Evolutionary conservation across 2,797 vertebrate species (phyloP).

Genomic region (Nyctibius grandis): DNA sequence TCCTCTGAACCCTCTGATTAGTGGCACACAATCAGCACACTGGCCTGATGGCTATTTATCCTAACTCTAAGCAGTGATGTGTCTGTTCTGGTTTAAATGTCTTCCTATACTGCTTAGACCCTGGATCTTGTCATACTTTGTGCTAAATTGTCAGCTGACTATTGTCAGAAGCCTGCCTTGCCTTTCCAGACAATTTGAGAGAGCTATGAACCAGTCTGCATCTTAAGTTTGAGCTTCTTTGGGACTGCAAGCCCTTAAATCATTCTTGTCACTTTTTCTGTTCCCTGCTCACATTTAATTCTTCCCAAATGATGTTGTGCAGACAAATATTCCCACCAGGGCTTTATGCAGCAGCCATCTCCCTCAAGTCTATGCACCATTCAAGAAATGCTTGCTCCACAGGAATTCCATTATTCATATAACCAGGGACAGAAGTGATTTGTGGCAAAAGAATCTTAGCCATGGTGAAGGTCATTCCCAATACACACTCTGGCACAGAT

Average conservation of each 20-base stretch:
- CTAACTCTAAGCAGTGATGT: background rate
- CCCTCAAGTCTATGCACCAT: background rate
- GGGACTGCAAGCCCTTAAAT: background rate
- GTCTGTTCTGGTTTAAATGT: background rate
- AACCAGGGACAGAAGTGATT: background rate
- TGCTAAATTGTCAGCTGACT: background rate
- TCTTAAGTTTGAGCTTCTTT: background rate
- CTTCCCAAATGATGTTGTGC: background rate
- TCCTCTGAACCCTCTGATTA: background rate
- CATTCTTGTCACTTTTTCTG: background rate
- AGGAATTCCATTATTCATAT: background rate
- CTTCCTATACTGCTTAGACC: background rate
- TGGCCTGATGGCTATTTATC: background rate
- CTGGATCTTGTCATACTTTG: background rate
- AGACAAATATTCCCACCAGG: background rate
- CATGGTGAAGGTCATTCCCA: background rate
- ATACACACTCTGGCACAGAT: background rate
- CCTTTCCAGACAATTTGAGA: background rate
- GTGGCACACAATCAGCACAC: background rate
- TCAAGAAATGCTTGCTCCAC: background rate
- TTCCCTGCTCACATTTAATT: background rate
- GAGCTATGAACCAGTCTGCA: background rate
- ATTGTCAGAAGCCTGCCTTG: background rate
- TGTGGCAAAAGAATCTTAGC: background rate
- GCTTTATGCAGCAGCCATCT: background rate